Evolutionary conservation across 2,797 vertebrate species (phyloP).

Genomic region (Melanotaenia pygmaea): DNA sequence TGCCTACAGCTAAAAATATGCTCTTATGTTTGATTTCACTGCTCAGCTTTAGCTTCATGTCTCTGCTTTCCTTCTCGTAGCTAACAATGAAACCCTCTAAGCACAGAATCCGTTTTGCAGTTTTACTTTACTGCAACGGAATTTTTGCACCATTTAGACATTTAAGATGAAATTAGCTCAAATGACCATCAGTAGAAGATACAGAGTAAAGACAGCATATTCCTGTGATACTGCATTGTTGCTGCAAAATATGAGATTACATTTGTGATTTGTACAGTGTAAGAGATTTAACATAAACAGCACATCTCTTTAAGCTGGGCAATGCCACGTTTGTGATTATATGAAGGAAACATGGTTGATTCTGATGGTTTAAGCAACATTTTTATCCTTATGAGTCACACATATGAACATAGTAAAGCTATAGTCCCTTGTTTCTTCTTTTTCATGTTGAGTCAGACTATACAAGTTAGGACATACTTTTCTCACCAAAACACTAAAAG

Average conservation of each 20-base stretch:
- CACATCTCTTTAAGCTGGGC: neutral
- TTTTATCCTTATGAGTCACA: neutral
- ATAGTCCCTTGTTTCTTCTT: slow-evolving; percentile 3
- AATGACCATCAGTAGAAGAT: neutral
- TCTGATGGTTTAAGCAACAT: slow-evolving; percentile 9
- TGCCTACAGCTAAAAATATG: slow-evolving; percentile 50
- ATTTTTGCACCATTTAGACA: slow-evolving; percentile 14
- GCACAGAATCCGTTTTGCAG: slow-evolving; percentile 16
- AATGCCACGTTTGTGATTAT: slow-evolving; percentile 7
- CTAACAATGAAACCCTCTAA: slow-evolving; percentile 30
- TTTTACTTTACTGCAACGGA: slow-evolving; percentile 41
- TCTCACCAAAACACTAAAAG: slow-evolving; percentile 19
- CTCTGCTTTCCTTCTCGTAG: slow-evolving; percentile 39
- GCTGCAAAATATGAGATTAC: slow-evolving; percentile 15
- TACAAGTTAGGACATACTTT: slow-evolving; percentile 11
- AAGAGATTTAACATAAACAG: slow-evolving; percentile 5
- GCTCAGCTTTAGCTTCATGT: slow-evolving; percentile 22
- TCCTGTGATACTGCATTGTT: neutral
- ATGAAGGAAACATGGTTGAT: slow-evolving; percentile 13
- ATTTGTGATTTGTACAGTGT: slow-evolving; percentile 1
- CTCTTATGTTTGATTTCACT: slow-evolving; percentile 23
- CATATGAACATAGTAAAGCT: slow-evolving; percentile 20
- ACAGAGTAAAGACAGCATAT: slow-evolving; percentile 5
- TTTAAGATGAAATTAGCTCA: neutral
- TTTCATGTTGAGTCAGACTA: slow-evolving; percentile 4